Evolutionary conservation across 2,888 invertebrate species (phyloP).

Genomic region (Neria commutata): DNA sequence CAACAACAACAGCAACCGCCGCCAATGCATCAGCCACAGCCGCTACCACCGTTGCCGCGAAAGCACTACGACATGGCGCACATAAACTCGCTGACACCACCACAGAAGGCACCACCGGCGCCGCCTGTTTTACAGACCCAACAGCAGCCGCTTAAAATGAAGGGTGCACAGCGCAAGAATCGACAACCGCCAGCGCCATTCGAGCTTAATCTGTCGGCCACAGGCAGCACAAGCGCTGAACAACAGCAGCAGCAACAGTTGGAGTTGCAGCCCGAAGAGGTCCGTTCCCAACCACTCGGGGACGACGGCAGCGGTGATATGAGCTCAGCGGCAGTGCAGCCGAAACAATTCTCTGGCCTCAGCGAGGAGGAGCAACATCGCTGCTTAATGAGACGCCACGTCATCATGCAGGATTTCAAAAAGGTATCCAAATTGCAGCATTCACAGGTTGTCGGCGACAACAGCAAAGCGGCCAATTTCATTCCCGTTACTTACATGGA

Average conservation of each 20-base stretch:
- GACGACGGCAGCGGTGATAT: conserved; percentile 54
- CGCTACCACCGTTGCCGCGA: conserved; percentile 43
- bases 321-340: conserved; percentile 3
- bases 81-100: conserved; percentile 52
- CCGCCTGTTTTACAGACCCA: conserved; percentile 44
- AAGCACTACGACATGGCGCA: conserved; percentile 56
- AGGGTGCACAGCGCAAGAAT: conserved; percentile 58
- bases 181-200: conserved; percentile 55
- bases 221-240: conserved; percentile 38
- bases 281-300: conserved; percentile 63
- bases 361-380: conserved; percentile 45
- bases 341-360: conserved; percentile 31
- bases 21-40: conserved; percentile 34
- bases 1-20: conserved; percentile 34
- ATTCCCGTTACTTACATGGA: conserved; percentile 37
- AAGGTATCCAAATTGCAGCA: conserved; percentile 37
- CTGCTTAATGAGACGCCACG: conserved; percentile 49
- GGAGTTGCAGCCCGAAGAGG: conserved; percentile 48
- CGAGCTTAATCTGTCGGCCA: conserved; percentile 48
- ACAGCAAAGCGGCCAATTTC: conserved; percentile 39
- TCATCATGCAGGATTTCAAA: conserved; percentile 51
- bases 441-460: conserved; percentile 40
- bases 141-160: conserved; percentile 43
- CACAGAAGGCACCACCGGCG: conserved; percentile 53
- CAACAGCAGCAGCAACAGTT: conserved; percentile 45